Conservation (phyloP, 1,140 invertebrate genomes). For the Drosophila insularis region DNA sequence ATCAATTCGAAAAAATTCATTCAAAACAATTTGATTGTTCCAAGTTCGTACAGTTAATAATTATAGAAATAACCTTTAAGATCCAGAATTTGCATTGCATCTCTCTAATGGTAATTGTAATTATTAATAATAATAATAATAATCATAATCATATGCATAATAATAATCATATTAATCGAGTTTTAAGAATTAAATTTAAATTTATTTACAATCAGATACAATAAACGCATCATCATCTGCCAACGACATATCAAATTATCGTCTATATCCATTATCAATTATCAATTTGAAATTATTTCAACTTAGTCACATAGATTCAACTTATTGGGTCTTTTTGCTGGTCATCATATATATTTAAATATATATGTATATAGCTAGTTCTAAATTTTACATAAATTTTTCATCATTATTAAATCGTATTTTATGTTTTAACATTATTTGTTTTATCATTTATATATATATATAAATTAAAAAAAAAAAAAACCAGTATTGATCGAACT, state of each 20-base stretch:
- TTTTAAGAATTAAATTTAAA: slow-evolving; percentile 71
- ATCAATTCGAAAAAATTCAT: slow-evolving; percentile 79
- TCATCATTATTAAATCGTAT: slow-evolving; percentile 18
- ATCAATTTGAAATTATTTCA: slow-evolving; percentile 47
- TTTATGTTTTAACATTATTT: slow-evolving; percentile 3
- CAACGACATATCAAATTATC: slow-evolving; percentile 31
- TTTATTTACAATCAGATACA: slow-evolving; percentile 79
- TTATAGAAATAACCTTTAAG: slow-evolving; percentile 46
- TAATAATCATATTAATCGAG: slow-evolving; percentile 53
- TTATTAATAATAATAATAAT: not conserved
- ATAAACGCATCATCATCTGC: slow-evolving; percentile 57
- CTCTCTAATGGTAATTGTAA: not conserved
- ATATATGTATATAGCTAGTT: slow-evolving; percentile 45
- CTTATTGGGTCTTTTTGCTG: slow-evolving; percentile 74
- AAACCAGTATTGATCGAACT: slow-evolving; percentile 76
- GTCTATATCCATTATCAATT: slow-evolving; percentile 27
- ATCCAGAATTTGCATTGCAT: not conserved
- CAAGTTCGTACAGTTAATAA: slow-evolving; percentile 46
- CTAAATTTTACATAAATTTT: slow-evolving; percentile 40
- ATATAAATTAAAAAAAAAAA: slow-evolving; percentile 61
- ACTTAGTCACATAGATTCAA: slow-evolving; percentile 43
- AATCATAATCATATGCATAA: not conserved
- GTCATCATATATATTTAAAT: slow-evolving; percentile 42
- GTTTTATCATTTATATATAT: slow-evolving; percentile 59
- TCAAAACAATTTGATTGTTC: slow-evolving; percentile 78